Evolutionary conservation across 2,113 vertebrate genomes (phyloP).

Genomic region (Recurvirostra avosetta): DNA sequence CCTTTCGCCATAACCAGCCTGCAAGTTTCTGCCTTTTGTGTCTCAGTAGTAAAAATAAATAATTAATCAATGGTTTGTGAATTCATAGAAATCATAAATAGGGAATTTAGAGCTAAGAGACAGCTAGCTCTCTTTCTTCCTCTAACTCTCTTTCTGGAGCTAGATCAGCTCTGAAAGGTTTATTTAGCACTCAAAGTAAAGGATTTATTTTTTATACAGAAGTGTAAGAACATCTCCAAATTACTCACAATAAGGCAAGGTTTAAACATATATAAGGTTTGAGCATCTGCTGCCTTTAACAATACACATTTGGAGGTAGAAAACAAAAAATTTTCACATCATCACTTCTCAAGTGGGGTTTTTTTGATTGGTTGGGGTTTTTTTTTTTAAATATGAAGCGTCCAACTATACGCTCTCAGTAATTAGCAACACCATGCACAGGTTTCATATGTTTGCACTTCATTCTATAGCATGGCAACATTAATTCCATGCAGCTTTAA

Average conservation of each 20-base stretch:
- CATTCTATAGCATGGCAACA: background rate
- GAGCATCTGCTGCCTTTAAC: background rate
- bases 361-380: background rate
- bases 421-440: background rate
- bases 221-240: background rate
- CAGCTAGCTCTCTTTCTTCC: background rate
- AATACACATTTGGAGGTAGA: background rate
- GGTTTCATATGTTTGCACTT: background rate
- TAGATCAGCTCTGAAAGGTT: background rate
- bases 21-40: background rate
- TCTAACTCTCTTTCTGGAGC: background rate
- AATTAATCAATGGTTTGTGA: background rate
- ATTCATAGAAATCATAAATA: background rate
- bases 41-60: background rate
- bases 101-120: background rate
- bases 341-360: rapidly evolving
- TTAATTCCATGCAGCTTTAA: background rate
- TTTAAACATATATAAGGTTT: background rate
- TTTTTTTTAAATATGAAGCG: background rate
- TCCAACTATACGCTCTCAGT: background rate
- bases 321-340: background rate
- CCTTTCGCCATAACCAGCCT: background rate
- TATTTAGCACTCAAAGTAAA: background rate
- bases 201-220: background rate
- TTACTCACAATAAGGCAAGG: background rate